These are phyloP conservation scores for Drosophila leontia DNA, from an alignment of 1,140 invertebrate species.

Conservation along the genomic window DNA sequence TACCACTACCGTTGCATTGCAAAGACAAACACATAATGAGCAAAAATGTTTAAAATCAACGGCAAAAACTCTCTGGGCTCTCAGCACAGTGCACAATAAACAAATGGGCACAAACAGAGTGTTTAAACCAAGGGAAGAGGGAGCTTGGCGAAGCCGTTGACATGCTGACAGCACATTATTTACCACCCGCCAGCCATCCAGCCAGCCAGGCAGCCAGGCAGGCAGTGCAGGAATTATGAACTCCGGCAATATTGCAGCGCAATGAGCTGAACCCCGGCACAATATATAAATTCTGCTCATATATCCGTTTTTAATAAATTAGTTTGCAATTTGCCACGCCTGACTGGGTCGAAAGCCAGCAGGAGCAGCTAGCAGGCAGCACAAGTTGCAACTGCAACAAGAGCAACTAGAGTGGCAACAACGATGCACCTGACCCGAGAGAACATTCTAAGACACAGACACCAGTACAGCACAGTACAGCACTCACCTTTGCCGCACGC, in stretches of 20 bases:
- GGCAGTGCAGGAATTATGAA: slow-evolving; percentile 48
- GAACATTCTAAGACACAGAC: slow-evolving; percentile 15
- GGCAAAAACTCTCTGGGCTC: slow-evolving; percentile 4
- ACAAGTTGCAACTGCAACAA: slow-evolving; percentile 31
- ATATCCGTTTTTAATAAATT: slow-evolving; percentile 69
- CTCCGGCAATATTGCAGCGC: slow-evolving; percentile 52
- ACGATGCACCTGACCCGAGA: slow-evolving; percentile 14
- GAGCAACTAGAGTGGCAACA: slow-evolving; percentile 39
- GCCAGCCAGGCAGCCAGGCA: neutral
- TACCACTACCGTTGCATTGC: slow-evolving; percentile 1
- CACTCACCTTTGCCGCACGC: slow-evolving; percentile 41
- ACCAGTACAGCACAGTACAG: neutral
- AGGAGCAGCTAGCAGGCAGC: neutral
- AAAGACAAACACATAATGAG: slow-evolving; percentile 46
- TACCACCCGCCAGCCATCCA: slow-evolving; percentile 14
- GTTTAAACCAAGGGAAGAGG: neutral
- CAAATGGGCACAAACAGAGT: slow-evolving; percentile 26
- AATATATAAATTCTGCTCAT: slow-evolving; percentile 55
- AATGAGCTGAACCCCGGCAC: slow-evolving; percentile 28
- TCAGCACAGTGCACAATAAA: slow-evolving; percentile 17
- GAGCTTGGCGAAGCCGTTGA: slow-evolving; percentile 37
- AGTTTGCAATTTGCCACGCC: slow-evolving; percentile 61
- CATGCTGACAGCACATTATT: slow-evolving; percentile 68
- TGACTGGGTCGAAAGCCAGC: slow-evolving; percentile 25
- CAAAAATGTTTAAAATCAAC: slow-evolving; percentile 49